Percentiles rank a stretch among this genome's conserved stretches.
phyloP scores from a whole-genome alignment of 1,140 invertebrate species.

The Oryzaephilus surinamensis region DNA sequence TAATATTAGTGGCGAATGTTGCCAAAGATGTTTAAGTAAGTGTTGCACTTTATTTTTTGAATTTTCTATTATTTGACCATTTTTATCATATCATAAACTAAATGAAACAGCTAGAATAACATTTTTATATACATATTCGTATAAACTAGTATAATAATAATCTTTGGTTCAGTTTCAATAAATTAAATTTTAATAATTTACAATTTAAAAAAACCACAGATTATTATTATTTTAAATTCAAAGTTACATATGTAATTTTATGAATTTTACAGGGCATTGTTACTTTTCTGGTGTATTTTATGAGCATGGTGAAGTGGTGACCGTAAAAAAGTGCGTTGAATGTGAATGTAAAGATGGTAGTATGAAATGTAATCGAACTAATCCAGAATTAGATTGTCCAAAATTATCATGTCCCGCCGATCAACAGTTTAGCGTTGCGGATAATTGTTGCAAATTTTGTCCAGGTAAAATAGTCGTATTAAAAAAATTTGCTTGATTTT shows the following conservation, averaged over 20 bases:
- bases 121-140: too few relatives aligned
- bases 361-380: slow-evolving; percentile 64
- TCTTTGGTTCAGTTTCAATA: too few relatives aligned
- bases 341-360: slow-evolving; percentile 69
- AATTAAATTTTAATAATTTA: too few relatives aligned
- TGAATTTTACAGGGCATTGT: slow-evolving; percentile 67
- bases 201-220: too few relatives aligned
- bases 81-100: too few relatives aligned
- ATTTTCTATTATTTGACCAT: too few relatives aligned
- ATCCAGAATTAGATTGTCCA: slow-evolving; percentile 67
- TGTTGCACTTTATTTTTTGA: slow-evolving; percentile 30
- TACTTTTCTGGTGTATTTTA: slow-evolving; percentile 62
- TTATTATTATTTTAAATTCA: too few relatives aligned
- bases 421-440: slow-evolving; percentile 68
- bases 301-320: slow-evolving; percentile 71
- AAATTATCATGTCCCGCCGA: slow-evolving; percentile 63
- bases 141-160: too few relatives aligned
- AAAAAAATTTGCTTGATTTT: slow-evolving; percentile 8
- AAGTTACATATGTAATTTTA: too few relatives aligned
- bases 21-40: slow-evolving; percentile 77
- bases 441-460: slow-evolving; percentile 85
- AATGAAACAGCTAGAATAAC: too few relatives aligned
- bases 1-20: slow-evolving; percentile 66
- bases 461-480: slow-evolving; percentile 48
- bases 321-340: slow-evolving; percentile 59